phyloP scores from a whole-genome alignment of 2,113 vertebrate species.

The Mustelus asterias region DNA sequence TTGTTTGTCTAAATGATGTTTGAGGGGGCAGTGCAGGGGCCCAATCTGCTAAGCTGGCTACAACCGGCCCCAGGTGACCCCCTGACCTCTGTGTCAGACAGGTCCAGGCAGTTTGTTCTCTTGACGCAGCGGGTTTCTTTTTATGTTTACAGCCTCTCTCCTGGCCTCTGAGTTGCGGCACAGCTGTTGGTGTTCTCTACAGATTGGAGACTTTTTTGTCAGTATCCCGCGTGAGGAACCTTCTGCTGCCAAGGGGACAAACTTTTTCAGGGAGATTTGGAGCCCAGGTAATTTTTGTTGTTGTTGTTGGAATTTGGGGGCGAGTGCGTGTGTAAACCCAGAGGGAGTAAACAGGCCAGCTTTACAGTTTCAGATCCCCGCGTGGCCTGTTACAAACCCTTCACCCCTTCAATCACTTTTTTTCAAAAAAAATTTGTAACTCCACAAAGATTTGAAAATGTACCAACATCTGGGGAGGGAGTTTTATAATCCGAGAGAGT shows the following conservation, averaged over 20 bases:
- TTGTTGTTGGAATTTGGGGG: neutral
- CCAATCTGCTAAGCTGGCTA: slow-evolving; percentile 70
- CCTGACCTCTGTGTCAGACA: slow-evolving; percentile 70
- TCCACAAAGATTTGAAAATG: neutral
- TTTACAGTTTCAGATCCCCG: neutral
- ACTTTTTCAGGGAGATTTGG: slow-evolving; percentile 6
- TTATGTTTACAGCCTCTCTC: slow-evolving; percentile 47
- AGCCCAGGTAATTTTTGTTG: slow-evolving; percentile 19
- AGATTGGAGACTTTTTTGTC: slow-evolving; percentile 28
- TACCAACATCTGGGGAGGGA: neutral
- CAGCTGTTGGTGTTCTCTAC: slow-evolving; percentile 37
- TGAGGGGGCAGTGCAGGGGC: slow-evolving; percentile 63
- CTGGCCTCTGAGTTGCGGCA: slow-evolving; percentile 53
- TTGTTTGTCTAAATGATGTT: slow-evolving; percentile 75
- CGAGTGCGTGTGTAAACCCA: neutral
- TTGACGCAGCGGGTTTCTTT: slow-evolving; percentile 53
- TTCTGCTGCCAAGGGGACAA: neutral
- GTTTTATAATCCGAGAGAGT: neutral
- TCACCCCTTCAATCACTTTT: neutral
- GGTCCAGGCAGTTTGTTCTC: slow-evolving; percentile 65
- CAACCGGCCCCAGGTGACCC: slow-evolving; percentile 62
- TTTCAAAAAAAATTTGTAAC: neutral
- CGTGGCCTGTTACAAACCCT: neutral
- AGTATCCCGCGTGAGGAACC: neutral
- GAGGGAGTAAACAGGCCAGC: neutral